Conservation (phyloP, 2,888 invertebrate genomes). For the Ecdyonurus torrentis region DNA sequence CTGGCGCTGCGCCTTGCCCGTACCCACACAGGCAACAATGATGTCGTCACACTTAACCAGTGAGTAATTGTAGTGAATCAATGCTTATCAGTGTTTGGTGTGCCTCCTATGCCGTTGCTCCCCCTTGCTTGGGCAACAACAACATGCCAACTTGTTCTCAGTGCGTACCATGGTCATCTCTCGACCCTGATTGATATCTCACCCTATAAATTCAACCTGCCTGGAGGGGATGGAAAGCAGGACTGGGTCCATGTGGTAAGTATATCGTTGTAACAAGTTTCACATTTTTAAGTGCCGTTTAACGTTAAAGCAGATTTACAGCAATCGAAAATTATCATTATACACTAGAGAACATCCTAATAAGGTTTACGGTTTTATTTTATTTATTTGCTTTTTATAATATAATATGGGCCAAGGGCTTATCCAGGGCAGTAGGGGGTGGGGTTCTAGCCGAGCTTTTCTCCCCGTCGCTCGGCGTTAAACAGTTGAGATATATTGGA, state of each 20-base stretch:
- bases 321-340: too few relatives aligned
- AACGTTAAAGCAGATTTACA: too few relatives aligned
- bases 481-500: too few relatives aligned
- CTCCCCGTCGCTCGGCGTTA: too few relatives aligned
- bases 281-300: too few relatives aligned
- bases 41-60: constrained; percentile 92
- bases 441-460: too few relatives aligned
- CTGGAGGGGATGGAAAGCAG: constrained; percentile 64
- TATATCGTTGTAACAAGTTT: too few relatives aligned
- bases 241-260: constrained; percentile 80
- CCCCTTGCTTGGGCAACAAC: background rate
- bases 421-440: too few relatives aligned
- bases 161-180: constrained; percentile 98
- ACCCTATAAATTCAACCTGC: constrained; percentile 92
- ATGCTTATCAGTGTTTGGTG: background rate
- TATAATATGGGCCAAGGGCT: too few relatives aligned
- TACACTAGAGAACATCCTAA: too few relatives aligned
- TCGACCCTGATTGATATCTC: constrained; percentile 93
- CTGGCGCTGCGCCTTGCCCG: constrained; percentile 81
- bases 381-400: too few relatives aligned
- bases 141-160: constrained; percentile 28
- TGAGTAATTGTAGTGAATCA: constrained; percentile 38
- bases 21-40: constrained; percentile 73
- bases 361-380: too few relatives aligned
- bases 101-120: background rate